Base-by-base conservation (phyloP, 2,888 invertebrate genomes). In the Calliscelio sp. region DNA sequence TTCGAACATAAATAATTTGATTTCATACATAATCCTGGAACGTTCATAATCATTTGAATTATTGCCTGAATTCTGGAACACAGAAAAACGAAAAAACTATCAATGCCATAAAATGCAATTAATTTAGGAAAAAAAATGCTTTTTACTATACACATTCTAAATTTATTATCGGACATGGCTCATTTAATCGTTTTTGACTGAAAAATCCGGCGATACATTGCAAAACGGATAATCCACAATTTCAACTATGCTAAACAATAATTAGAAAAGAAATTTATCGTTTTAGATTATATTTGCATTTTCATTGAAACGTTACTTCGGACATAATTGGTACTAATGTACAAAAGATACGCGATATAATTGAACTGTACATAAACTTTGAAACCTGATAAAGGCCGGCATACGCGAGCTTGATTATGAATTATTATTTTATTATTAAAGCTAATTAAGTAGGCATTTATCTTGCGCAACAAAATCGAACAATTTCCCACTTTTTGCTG, bases 391-490 rank as follows among this genome's bases (percentile, higher is more conserved):
- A 63, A 55, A 32, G 11, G 22, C 7, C 5, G n/a, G 49, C 38
- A 44, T 59, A 18, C 38, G 38, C 20, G 38, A 65, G 20, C 35
- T 35, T 57, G 53, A 51, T 75, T 61, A 78, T 70, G 46, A 74
- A 70, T 81, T 44, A 68, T 53, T 24, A 59, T 75, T 82, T 71
- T 65, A 25, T 77, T 82, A 65, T 71, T 59, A 66, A 55, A 24
- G 66, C 61, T 78, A 73, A 82, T 82, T 78, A 78, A 73, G 61
- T 61, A 53, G 44, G 70, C 46, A 73, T 59, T 77, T 73, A 66
- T 44, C 44, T 77, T 81, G 14, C 18, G 80, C 53, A 77, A 77
- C 44, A 65, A 57, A 59, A 55, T 35, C 35, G 25, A 59, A 53
- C 44, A 63, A 61, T 79, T 71, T 71, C 35, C 38, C 49, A 61